These are phyloP conservation scores for Trichogramma pretiosum DNA, from an alignment of 1,140 invertebrate genomes.

Conservation along the genomic window DNA sequence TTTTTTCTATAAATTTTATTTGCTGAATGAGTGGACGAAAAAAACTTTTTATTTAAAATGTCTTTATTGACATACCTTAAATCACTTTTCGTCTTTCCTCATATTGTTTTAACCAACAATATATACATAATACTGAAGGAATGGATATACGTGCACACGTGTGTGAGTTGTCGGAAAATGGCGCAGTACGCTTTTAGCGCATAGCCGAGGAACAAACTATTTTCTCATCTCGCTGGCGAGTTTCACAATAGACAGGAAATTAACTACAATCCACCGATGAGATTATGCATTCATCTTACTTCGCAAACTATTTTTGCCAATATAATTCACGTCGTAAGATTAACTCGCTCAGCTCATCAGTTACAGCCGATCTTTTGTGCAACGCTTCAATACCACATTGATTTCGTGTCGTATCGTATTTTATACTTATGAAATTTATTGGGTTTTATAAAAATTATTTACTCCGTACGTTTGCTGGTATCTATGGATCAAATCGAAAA, in stretches of 20 bases:
- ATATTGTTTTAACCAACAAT: conserved; percentile 26
- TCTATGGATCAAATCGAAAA: too few species aligned
- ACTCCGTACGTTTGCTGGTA: too few species aligned
- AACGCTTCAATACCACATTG: background rate
- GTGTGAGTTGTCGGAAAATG: background rate
- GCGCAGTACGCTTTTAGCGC: background rate
- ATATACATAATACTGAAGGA: conserved; percentile 10
- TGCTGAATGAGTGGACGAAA: too few species aligned
- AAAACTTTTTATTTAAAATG: conserved; percentile 25
- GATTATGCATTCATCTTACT: background rate
- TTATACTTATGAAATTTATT: background rate
- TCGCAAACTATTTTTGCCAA: background rate
- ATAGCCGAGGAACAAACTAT: conserved; percentile 1
- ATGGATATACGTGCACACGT: background rate
- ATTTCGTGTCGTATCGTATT: background rate
- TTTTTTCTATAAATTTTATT: too few species aligned
- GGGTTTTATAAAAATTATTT: too few species aligned
- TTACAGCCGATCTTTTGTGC: background rate
- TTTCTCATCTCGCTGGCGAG: background rate
- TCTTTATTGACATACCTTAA: conserved; percentile 26
- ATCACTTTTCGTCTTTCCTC: conserved; percentile 30
- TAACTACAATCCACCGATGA: background rate
- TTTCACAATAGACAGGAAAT: conserved; percentile 7
- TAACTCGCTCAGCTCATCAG: too few species aligned
- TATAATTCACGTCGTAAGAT: too few species aligned